phyloP scores from a whole-genome alignment of 2,888 invertebrate genomes.

The Drosophila hawaiiensis region DNA sequence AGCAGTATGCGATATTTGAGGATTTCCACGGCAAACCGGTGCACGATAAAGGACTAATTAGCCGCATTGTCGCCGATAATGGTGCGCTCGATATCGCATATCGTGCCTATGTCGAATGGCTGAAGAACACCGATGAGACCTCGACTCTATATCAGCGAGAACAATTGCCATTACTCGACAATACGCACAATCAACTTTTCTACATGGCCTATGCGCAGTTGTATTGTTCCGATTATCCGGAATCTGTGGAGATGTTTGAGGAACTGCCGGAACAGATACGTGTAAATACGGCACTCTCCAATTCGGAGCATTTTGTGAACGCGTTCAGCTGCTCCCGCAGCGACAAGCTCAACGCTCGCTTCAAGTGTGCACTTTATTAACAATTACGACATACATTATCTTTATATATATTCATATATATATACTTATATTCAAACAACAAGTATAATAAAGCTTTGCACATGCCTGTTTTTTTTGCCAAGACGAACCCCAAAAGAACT shows the following conservation, averaged over 20 bases:
- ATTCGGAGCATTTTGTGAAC: conserved; percentile 75
- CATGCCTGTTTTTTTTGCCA: background rate
- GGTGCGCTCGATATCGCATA: conserved; percentile 82
- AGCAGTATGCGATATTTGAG: conserved; percentile 75
- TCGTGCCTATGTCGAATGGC: conserved; percentile 81
- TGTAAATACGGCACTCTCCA: conserved; percentile 79
- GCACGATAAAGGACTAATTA: conserved; percentile 62
- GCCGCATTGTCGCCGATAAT: conserved; percentile 78
- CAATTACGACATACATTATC: background rate
- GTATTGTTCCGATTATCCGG: conserved; percentile 80
- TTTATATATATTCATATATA: background rate
- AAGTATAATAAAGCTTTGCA: conserved; percentile 47
- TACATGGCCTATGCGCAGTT: conserved; percentile 82
- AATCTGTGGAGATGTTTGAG: conserved; percentile 63
- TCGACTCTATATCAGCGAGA: conserved; percentile 62
- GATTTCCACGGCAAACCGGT: conserved; percentile 66
- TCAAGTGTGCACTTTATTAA: conserved; percentile 80
- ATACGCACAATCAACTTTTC: conserved; percentile 78
- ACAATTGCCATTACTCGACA: conserved; percentile 72
- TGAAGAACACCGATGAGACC: conserved; percentile 74
- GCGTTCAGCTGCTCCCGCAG: conserved; percentile 73
- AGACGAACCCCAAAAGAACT: background rate
- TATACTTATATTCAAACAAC: conserved; percentile 3
- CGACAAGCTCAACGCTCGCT: conserved; percentile 76
- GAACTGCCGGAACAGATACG: conserved; percentile 76